These are phyloP conservation scores for Laupala kohalensis DNA, from an alignment of 1,140 invertebrate genomes.

Conservation along the genomic window DNA sequence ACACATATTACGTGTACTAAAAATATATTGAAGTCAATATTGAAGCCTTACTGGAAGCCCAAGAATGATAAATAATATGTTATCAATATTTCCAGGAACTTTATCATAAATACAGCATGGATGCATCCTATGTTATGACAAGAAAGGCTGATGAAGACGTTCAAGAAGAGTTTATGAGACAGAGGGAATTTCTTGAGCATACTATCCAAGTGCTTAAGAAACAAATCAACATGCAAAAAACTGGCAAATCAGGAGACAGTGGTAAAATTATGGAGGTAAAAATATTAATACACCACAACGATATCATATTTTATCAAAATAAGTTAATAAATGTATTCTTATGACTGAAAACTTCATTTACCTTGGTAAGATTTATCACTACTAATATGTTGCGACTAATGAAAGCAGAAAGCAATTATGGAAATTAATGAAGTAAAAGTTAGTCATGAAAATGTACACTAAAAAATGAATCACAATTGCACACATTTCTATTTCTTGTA, in stretches of 20 bases:
- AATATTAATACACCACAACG: neutral
- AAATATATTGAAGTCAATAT: no score
- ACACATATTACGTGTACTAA: no score
- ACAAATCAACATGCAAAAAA: conserved; percentile 34
- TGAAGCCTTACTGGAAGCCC: no score
- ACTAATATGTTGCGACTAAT: no score
- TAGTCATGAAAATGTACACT: no score
- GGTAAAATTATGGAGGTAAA: conserved; percentile 36
- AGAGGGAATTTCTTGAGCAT: conserved; percentile 64
- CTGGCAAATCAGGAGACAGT: conserved; percentile 32
- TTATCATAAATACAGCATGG: conserved; percentile 61
- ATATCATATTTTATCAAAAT: neutral
- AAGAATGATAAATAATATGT: neutral
- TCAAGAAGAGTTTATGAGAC: conserved; percentile 61
- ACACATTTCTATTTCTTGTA: no score
- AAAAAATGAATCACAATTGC: no score
- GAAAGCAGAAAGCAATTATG: no score
- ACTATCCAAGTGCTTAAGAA: conserved; percentile 47
- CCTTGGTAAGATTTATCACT: no score
- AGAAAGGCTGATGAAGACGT: conserved; percentile 51
- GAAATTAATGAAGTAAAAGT: no score
- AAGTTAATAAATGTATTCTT: no score
- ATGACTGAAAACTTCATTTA: no score
- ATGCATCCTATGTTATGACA: conserved; percentile 45
- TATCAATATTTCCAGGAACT: conserved; percentile 31